Conservation (phyloP, 2,888 invertebrate species). For the Laothoe populi region DNA sequence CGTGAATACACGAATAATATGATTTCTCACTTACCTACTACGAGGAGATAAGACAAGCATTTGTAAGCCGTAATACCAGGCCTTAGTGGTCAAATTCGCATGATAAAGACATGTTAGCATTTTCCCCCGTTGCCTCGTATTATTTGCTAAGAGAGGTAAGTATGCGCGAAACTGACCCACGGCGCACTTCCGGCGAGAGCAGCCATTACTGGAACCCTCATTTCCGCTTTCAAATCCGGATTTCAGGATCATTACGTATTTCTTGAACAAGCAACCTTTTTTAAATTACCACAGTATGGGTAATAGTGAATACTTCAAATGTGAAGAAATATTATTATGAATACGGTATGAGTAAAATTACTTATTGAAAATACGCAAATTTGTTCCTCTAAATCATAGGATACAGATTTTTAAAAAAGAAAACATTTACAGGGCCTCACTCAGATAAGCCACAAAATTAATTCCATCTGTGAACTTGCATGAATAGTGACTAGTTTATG, state of each 20-base stretch:
- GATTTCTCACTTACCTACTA: slow-evolving; percentile 37
- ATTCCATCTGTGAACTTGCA: slow-evolving; percentile 11
- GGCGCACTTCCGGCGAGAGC: slow-evolving; percentile 58
- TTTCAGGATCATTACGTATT: slow-evolving; percentile 51
- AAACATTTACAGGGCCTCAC: not conserved
- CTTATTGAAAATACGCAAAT: not conserved
- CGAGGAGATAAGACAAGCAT: slow-evolving; percentile 24
- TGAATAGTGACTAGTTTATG: slow-evolving; percentile 2
- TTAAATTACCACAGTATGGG: slow-evolving; percentile 20
- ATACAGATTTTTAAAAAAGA: not conserved
- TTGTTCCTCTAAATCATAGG: not conserved
- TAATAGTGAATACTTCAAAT: slow-evolving; percentile 12
- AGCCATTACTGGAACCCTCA: slow-evolving; percentile 63
- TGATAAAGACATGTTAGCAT: slow-evolving; percentile 22
- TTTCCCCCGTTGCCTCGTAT: slow-evolving; percentile 50
- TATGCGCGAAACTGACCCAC: slow-evolving; percentile 53
- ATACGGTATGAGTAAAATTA: not conserved
- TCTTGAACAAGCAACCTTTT: slow-evolving; percentile 28
- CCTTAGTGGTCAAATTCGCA: not conserved
- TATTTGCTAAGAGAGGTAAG: slow-evolving; percentile 53
- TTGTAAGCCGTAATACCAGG: not conserved
- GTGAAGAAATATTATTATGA: not conserved
- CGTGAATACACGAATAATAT: slow-evolving; percentile 38
- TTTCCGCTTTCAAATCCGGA: slow-evolving; percentile 58
- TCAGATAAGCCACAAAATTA: not conserved